These are phyloP conservation scores for Oreohelix idahoensis DNA, from an alignment of 1,140 invertebrate species.

Conservation along the genomic window DNA sequence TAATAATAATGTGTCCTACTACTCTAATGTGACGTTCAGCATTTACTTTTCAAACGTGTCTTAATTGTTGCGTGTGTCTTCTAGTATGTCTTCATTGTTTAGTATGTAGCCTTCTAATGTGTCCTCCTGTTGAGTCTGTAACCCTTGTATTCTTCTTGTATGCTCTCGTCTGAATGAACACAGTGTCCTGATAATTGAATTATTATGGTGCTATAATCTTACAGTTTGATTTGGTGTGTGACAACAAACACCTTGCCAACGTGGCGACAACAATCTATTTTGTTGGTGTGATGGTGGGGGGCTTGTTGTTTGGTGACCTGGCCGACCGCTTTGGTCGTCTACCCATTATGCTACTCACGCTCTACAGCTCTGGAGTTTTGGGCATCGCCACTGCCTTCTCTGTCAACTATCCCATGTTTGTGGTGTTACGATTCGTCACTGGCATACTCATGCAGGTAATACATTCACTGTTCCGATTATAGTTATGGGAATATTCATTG, in stretches of 20 bases:
- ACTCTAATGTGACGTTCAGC: too few relatives aligned
- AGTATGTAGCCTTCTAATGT: too few relatives aligned
- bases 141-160: too few relatives aligned
- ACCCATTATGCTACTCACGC: constrained; percentile 77
- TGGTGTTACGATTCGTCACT: constrained; percentile 58
- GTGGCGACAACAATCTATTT: constrained; percentile 85
- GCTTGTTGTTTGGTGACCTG: constrained; percentile 82
- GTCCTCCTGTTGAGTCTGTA: too few relatives aligned
- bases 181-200: too few relatives aligned
- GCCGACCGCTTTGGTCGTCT: constrained; percentile 79
- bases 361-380: constrained; percentile 75
- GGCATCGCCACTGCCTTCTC: constrained; percentile 76
- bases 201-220: constrained; percentile 48
- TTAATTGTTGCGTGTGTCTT: too few relatives aligned
- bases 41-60: too few relatives aligned
- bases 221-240: constrained; percentile 86
- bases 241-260: constrained; percentile 79
- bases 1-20: too few relatives aligned
- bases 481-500: too few relatives aligned
- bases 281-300: constrained; percentile 84
- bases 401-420: constrained; percentile 54
- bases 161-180: too few relatives aligned
- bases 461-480: too few relatives aligned
- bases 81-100: too few relatives aligned
- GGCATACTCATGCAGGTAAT: constrained; percentile 66